A percentile compares a stretch with the other conserved stretches of the same genome.
Conservation (phyloP, 1,140 invertebrate genomes). For the Euschistus heros region DNA sequence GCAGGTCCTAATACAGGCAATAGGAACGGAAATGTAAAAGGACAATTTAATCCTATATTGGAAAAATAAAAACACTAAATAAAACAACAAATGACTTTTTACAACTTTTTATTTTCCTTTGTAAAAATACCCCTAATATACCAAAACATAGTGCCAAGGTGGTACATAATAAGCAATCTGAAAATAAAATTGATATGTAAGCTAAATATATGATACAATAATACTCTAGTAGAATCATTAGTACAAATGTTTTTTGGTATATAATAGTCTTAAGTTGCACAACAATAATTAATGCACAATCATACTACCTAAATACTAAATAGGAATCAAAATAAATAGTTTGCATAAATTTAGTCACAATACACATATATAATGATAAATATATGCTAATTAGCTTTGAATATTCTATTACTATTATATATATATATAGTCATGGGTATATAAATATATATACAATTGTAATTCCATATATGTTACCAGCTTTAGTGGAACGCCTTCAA, state of each 20-base stretch:
- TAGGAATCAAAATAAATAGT: conserved; percentile 26
- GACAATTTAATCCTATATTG: too few relatives aligned
- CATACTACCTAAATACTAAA: conserved; percentile 22
- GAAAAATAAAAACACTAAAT: too few relatives aligned
- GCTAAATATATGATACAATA: conserved; percentile 24
- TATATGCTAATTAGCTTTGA: conserved; percentile 11
- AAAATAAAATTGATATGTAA: conserved; percentile 25
- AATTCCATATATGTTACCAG: not conserved
- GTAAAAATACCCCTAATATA: conserved; percentile 22
- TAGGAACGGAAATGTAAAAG: too few relatives aligned
- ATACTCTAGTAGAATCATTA: conserved; percentile 21
- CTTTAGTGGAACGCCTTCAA: not conserved
- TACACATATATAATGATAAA: conserved; percentile 21
- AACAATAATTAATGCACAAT: conserved; percentile 26
- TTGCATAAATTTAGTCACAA: conserved; percentile 24
- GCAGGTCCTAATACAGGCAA: too few relatives aligned
- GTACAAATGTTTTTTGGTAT: conserved; percentile 26
- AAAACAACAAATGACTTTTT: too few relatives aligned
- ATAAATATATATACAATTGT: conserved; percentile 6
- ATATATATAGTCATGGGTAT: conserved; percentile 14
- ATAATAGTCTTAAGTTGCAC: conserved; percentile 26
- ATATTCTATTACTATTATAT: conserved; percentile 1
- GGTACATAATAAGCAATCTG: conserved; percentile 24
- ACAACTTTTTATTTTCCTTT: conserved; percentile 19
- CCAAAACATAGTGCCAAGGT: conserved; percentile 23